phyloP scores from a whole-genome alignment of 2,113 vertebrate genomes.

The Vidua chalybeata region DNA sequence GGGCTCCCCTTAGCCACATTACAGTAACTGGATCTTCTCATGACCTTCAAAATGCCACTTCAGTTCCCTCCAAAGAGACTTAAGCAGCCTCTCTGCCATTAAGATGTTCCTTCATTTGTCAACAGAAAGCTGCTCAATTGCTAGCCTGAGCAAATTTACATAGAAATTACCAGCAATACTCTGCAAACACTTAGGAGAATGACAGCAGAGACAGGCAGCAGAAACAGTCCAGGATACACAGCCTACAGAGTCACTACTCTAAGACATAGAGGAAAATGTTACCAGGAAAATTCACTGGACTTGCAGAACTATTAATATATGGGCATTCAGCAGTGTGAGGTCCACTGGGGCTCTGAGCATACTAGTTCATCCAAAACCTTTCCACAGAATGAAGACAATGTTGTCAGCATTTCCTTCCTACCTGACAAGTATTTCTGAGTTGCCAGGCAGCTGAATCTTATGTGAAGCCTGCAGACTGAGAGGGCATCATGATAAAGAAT shows the following conservation, averaged over 20 bases:
- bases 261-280: background rate
- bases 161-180: slow-evolving; percentile 66
- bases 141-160: slow-evolving; percentile 73
- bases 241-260: background rate
- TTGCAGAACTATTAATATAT: background rate
- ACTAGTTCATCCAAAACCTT: background rate
- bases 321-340: background rate
- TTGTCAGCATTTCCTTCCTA: background rate
- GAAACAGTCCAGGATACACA: background rate
- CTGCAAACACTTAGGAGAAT: slow-evolving; percentile 60
- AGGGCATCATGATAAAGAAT: background rate
- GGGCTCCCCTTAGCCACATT: background rate
- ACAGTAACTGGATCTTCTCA: background rate
- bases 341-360: background rate
- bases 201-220: slow-evolving; percentile 10
- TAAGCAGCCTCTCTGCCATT: slow-evolving; percentile 49
- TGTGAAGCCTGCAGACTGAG: background rate
- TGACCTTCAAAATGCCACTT: slow-evolving; percentile 44
- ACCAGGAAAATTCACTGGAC: background rate
- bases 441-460: background rate
- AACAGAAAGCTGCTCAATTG: slow-evolving; percentile 71
- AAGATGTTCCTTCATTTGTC: slow-evolving; percentile 66
- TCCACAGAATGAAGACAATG: background rate
- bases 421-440: background rate
- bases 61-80: slow-evolving; percentile 20